Evolutionary conservation across 2,888 invertebrate species (phyloP).

Genomic region (Spodoptera littoralis): DNA sequence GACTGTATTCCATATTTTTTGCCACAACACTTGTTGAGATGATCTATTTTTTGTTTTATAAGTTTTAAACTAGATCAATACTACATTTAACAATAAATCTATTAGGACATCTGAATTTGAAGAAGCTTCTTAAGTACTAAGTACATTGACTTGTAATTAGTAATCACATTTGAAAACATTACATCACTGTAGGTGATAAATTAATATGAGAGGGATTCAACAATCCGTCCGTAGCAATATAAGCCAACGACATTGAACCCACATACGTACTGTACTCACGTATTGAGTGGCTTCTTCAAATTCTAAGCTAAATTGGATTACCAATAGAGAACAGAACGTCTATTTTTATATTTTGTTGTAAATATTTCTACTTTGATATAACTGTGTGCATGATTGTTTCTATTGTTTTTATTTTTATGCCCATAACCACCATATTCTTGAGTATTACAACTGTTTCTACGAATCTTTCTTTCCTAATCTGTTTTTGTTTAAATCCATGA

Average conservation of each 20-base stretch:
- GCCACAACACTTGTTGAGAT: constrained; percentile 2
- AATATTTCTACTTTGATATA: constrained; percentile 52
- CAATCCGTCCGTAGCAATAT: constrained; percentile 22
- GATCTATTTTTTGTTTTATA: background rate
- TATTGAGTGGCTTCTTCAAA: constrained; percentile 69
- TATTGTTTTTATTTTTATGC: constrained; percentile 70
- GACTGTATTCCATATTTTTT: background rate
- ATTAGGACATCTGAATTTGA: constrained; percentile 39
- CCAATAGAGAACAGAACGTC: constrained; percentile 22
- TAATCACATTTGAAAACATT: too few relatives aligned
- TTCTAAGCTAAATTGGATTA: constrained; percentile 67
- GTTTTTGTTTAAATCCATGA: constrained; percentile 44
- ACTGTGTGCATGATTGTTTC: constrained; percentile 77
- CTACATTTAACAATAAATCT: background rate
- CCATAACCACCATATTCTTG: constrained; percentile 82
- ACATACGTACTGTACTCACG: constrained; percentile 38
- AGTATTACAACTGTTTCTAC: constrained; percentile 56
- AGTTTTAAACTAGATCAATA: constrained; percentile 4
- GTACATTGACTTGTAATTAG: background rate
- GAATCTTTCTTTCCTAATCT: constrained; percentile 50
- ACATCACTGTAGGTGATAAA: constrained; percentile 5
- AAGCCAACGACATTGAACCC: constrained; percentile 39
- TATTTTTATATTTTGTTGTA: constrained; percentile 55
- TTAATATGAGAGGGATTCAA: constrained; percentile 2
- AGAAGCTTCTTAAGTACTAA: constrained; percentile 17